These are phyloP conservation scores for Spatulosminthurus flaviceps DNA, from an alignment of 2,888 invertebrate genomes.

Conservation along the genomic window DNA sequence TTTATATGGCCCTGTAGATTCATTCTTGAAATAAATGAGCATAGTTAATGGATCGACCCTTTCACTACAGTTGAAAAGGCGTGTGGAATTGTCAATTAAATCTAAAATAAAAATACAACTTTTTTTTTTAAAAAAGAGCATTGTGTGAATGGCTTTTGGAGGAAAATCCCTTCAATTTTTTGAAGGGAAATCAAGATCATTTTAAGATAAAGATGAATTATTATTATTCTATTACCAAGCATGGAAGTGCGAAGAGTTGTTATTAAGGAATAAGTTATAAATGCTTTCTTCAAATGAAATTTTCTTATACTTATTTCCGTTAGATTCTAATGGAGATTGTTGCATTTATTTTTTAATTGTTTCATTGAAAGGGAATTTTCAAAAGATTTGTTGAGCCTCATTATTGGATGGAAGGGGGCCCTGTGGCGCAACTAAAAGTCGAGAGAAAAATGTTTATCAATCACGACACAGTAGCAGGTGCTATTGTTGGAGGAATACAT, in stretches of 20 bases:
- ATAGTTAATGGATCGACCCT: conserved; percentile 13
- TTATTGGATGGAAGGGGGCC: neutral
- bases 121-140: too few relatives aligned
- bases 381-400: neutral
- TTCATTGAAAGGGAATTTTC: neutral
- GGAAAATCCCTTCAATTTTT: too few relatives aligned
- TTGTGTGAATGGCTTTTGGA: neutral
- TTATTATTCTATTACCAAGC: neutral
- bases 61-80: neutral
- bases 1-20: conserved; percentile 4
- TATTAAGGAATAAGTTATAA: too few relatives aligned
- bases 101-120: neutral
- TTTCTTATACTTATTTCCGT: too few relatives aligned
- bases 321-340: too few relatives aligned
- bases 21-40: neutral
- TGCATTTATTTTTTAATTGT: neutral
- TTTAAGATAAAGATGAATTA: neutral
- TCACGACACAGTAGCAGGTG: too few relatives aligned
- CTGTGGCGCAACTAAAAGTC: neutral
- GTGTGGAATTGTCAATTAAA: conserved; percentile 1
- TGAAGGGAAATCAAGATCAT: conserved; percentile 7
- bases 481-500: too few relatives aligned
- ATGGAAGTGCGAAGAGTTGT: neutral
- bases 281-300: too few relatives aligned
- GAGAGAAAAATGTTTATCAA: neutral